Percentiles rank a stretch among this genome's conserved stretches.
Evolutionary conservation across 1,140 invertebrate genomes (phyloP).

Genomic region (Callitettix versicolor): DNA sequence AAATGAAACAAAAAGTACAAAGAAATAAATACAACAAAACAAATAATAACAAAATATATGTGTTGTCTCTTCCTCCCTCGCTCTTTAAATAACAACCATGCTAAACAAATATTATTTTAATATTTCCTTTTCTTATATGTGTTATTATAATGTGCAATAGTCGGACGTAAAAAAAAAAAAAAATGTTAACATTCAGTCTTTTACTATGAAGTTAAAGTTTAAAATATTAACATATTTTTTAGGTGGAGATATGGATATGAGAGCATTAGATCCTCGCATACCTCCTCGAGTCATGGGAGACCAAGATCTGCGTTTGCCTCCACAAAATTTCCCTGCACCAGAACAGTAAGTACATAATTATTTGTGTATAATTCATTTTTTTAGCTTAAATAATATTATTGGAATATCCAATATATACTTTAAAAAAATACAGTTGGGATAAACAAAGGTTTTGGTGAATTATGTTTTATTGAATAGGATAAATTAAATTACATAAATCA

Average conservation of each 20-base stretch:
- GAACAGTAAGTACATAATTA: conserved; percentile 8
- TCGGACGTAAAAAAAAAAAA: too few species aligned
- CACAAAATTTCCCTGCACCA: conserved; percentile 1
- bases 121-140: too few species aligned
- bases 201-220: too few species aligned
- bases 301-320: conserved; percentile 45
- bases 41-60: too few species aligned
- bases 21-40: too few species aligned
- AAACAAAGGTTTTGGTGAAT: neutral
- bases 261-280: conserved; percentile 41
- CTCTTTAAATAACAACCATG: too few species aligned
- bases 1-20: too few species aligned
- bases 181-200: too few species aligned
- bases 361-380: neutral
- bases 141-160: too few species aligned
- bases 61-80: too few species aligned
- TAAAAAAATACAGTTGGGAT: neutral
- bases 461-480: neutral
- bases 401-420: neutral
- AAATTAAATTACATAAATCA: neutral
- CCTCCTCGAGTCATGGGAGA: conserved; percentile 33
- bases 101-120: too few species aligned
- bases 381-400: neutral
- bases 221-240: neutral
- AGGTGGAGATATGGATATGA: conserved; percentile 35